Evolutionary conservation across 2,797 vertebrate genomes (phyloP).

Genomic region (Onychomys arenicola): DNA sequence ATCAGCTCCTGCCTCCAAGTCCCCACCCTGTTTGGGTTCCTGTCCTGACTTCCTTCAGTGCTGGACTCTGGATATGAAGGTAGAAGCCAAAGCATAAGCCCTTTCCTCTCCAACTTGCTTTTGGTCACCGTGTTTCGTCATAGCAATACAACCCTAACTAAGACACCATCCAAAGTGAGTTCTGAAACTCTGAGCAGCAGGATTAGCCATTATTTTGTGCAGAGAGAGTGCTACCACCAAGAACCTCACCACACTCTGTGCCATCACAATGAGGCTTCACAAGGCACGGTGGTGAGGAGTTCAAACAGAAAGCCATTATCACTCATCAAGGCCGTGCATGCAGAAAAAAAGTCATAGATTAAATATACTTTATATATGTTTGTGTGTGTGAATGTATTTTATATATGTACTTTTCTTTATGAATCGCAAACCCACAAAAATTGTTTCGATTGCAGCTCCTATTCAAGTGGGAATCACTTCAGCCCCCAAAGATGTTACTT

Average conservation of each 20-base stretch:
- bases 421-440: constrained; percentile 84
- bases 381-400: background rate
- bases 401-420: constrained; percentile 81
- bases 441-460: constrained; percentile 69
- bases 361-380: constrained; percentile 79
- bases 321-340: constrained; percentile 83
- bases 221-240: constrained; percentile 58
- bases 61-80: background rate
- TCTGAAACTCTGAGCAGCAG: constrained; percentile 58
- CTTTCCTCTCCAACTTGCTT: background rate
- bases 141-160: background rate
- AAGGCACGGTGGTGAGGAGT: background rate
- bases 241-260: constrained; percentile 8
- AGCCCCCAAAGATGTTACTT: constrained; percentile 49
- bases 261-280: constrained; percentile 63
- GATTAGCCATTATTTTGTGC: constrained; percentile 56
- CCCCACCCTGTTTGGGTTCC: background rate
- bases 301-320: constrained; percentile 81
- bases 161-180: constrained; percentile 65
- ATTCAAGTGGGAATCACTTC: constrained; percentile 71
- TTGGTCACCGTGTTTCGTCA: background rate
- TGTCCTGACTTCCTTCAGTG: background rate
- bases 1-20: background rate
- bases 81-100: background rate
- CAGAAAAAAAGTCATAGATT: constrained; percentile 83